These are phyloP conservation scores for Oscheius sp. DNA, from an alignment of 2,888 invertebrate species.

Conservation along the genomic window DNA sequence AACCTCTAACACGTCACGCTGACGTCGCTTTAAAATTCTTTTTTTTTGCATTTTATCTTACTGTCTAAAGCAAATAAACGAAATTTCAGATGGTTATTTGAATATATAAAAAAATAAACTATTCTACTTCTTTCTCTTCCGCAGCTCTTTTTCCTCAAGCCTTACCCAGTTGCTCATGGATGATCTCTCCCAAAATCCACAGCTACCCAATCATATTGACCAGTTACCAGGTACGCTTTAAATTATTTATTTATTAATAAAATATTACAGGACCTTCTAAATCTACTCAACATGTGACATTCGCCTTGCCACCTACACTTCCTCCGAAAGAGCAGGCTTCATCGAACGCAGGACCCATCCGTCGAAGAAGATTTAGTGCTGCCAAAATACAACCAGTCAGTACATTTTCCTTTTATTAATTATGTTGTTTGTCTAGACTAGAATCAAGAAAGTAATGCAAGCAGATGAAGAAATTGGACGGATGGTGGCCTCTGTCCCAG, in stretches of 20 bases:
- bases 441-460: constrained; percentile 99
- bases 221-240: constrained; percentile 5
- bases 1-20: too few relatives aligned
- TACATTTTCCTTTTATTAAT: background rate
- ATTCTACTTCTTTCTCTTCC: background rate
- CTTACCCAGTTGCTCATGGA: constrained; percentile 10
- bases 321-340: background rate
- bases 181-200: constrained; percentile 8
- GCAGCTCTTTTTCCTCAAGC: background rate
- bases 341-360: constrained; percentile 51
- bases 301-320: constrained; percentile 1
- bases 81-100: background rate
- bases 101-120: background rate
- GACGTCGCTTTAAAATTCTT: background rate
- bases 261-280: constrained; percentile 4
- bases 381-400: constrained; percentile 69
- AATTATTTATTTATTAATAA: background rate
- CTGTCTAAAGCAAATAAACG: background rate
- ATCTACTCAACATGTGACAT: constrained; percentile 13
- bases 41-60: background rate
- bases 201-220: background rate
- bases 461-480: constrained; percentile 99
- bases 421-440: constrained; percentile 67
- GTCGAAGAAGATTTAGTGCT: constrained; percentile 63
- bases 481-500: constrained; percentile 97